Percentiles rank a stretch among this genome's conserved stretches.
phyloP scores from a whole-genome alignment of 2,797 vertebrate species.

The Helarctos malayanus region DNA sequence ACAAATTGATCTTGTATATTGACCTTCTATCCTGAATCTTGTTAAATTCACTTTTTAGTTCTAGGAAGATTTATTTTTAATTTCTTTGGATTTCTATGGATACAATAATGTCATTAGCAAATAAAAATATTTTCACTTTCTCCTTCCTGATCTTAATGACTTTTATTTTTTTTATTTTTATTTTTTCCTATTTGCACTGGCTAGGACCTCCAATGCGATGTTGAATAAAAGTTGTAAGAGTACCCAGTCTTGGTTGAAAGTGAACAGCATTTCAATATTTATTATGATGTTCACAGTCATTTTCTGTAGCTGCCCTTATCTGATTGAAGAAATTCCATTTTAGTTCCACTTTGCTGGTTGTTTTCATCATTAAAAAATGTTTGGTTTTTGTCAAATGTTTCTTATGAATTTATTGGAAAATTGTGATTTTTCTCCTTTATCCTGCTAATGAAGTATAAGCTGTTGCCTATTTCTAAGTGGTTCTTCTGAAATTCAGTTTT shows the following conservation, averaged over 20 bases:
- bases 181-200: background rate
- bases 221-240: background rate
- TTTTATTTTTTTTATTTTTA: background rate
- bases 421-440: background rate
- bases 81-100: constrained; percentile 1
- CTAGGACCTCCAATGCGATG: background rate
- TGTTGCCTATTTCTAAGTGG: background rate
- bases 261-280: background rate
- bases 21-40: background rate
- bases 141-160: background rate
- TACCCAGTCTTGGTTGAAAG: background rate
- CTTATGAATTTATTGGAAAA: background rate
- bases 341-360: background rate
- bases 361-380: background rate
- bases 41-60: background rate
- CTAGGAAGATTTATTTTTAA: background rate
- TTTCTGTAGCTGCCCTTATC: background rate
- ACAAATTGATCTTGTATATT: background rate
- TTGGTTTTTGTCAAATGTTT: background rate
- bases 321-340: background rate
- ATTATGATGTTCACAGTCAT: background rate
- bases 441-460: background rate
- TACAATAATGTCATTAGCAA: background rate
- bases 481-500: background rate
- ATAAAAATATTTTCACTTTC: constrained; percentile 1